Conservation (phyloP, 2,888 invertebrate species). For the Tryphoninae sp. region DNA sequence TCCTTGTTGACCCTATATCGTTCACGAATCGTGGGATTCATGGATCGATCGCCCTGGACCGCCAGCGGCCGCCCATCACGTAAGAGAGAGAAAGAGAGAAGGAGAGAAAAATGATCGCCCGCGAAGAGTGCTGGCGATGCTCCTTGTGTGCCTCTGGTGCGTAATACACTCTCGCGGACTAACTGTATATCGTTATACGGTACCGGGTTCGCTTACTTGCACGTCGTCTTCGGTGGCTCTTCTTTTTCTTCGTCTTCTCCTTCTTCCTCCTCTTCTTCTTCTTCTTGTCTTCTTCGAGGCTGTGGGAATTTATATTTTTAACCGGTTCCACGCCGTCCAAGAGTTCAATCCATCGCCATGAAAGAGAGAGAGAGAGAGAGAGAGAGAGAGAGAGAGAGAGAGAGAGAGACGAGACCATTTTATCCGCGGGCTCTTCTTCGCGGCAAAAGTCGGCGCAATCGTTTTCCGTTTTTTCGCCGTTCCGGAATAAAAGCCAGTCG, state of each 20-base stretch:
- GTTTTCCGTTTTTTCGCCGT: background rate
- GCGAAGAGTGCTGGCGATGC: constrained; percentile 40
- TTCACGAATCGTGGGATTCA: constrained; percentile 8
- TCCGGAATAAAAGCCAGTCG: constrained; percentile 6
- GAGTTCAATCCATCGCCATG: constrained; percentile 10
- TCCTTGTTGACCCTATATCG: background rate
- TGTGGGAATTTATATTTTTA: constrained; percentile 75
- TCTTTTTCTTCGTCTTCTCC: constrained; percentile 29
- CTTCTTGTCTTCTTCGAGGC: constrained; percentile 60
- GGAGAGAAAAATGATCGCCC: constrained; percentile 28
- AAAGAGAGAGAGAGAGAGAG: constrained; percentile 34
- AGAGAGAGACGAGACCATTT: constrained; percentile 13
- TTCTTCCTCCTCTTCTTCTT: constrained; percentile 47
- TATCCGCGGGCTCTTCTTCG: constrained; percentile 27
- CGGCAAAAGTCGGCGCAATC: constrained; percentile 1
- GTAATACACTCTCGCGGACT: constrained; percentile 60
- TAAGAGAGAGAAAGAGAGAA: background rate
- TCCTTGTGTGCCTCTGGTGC: constrained; percentile 33
- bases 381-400: constrained; percentile 32
- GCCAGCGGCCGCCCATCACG: constrained; percentile 2
- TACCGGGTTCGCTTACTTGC: constrained; percentile 63
- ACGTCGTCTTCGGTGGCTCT: constrained; percentile 32
- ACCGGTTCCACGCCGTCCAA: constrained; percentile 70
- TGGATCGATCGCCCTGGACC: constrained; percentile 3
- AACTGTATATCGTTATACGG: constrained; percentile 76